A percentile compares a stretch with the other conserved stretches of the same genome.
phyloP scores from a whole-genome alignment of 2,888 invertebrate species.

The Leistus spinibarbis region DNA sequence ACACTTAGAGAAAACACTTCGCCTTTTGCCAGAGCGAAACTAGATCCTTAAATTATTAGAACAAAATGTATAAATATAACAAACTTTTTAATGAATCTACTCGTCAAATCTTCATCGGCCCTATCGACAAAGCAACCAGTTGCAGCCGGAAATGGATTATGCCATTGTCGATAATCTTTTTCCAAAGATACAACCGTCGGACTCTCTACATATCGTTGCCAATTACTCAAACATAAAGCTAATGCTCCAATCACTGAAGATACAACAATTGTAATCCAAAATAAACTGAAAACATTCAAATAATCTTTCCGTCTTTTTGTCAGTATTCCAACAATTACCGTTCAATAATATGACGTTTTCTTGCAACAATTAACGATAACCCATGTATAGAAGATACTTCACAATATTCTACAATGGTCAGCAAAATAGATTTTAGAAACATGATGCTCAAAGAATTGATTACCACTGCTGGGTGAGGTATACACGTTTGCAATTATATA shows the following conservation, averaged over 20 bases:
- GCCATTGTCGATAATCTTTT: slow-evolving; percentile 68
- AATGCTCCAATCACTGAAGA: slow-evolving; percentile 58
- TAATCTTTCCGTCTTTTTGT: too few species aligned
- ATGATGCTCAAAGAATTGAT: not conserved
- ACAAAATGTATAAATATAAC: slow-evolving; percentile 5
- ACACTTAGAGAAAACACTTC: too few species aligned
- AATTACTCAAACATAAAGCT: slow-evolving; percentile 61
- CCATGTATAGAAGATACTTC: slow-evolving; percentile 53
- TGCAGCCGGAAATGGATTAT: slow-evolving; percentile 63
- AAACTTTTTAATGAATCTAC: slow-evolving; percentile 53
- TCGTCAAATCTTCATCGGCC: slow-evolving; percentile 52
- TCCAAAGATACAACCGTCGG: slow-evolving; percentile 69
- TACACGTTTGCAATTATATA: not conserved
- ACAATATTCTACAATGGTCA: slow-evolving; percentile 21
- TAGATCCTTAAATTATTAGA: too few species aligned
- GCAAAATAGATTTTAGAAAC: slow-evolving; percentile 10
- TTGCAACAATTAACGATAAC: slow-evolving; percentile 50
- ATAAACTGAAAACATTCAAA: slow-evolving; percentile 48
- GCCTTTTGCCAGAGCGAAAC: too few species aligned
- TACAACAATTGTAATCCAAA: slow-evolving; percentile 54
- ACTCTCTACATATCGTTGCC: slow-evolving; percentile 63
- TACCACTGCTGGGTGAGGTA: not conserved
- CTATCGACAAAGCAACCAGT: slow-evolving; percentile 62
- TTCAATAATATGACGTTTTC: slow-evolving; percentile 58
- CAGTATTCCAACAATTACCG: slow-evolving; percentile 53